Conservation (phyloP, 2,113 vertebrate species). For the Thamnophis sirtalis region DNA sequence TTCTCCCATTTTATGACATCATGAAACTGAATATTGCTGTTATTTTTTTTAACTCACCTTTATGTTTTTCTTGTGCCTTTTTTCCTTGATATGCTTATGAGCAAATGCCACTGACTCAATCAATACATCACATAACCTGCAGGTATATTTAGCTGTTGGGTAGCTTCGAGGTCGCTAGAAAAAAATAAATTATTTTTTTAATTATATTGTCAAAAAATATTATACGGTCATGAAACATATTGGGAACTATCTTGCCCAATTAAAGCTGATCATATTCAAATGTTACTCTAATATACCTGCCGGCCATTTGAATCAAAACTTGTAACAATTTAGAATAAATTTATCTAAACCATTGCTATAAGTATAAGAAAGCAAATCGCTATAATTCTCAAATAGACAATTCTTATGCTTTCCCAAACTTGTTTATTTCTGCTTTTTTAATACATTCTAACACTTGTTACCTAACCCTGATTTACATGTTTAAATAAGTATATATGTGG, state of each 20-base stretch:
- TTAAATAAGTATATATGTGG: not conserved
- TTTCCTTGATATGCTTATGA: constrained; percentile 87
- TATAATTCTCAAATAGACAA: not conserved
- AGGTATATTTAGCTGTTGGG: constrained; percentile 79
- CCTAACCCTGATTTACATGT: not conserved
- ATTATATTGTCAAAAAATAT: not conserved
- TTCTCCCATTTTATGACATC: not conserved
- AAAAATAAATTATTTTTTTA: constrained; percentile 3
- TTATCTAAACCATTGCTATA: not conserved
- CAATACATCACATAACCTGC: constrained; percentile 80
- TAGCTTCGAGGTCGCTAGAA: constrained; percentile 78
- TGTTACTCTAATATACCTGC: not conserved
- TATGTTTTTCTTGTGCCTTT: constrained; percentile 83
- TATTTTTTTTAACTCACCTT: constrained; percentile 70
- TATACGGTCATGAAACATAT: not conserved
- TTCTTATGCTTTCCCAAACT: constrained; percentile 1
- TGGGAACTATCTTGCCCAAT: not conserved
- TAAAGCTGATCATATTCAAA: not conserved
- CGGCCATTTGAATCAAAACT: not conserved
- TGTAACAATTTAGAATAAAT: not conserved
- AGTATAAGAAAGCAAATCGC: not conserved
- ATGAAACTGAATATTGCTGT: not conserved
- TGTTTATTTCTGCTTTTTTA: not conserved
- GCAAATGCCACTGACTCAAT: constrained; percentile 83
- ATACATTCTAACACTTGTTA: not conserved